phyloP scores from a whole-genome alignment of 2,888 invertebrate genomes.

The Stratiomys singularior region DNA sequence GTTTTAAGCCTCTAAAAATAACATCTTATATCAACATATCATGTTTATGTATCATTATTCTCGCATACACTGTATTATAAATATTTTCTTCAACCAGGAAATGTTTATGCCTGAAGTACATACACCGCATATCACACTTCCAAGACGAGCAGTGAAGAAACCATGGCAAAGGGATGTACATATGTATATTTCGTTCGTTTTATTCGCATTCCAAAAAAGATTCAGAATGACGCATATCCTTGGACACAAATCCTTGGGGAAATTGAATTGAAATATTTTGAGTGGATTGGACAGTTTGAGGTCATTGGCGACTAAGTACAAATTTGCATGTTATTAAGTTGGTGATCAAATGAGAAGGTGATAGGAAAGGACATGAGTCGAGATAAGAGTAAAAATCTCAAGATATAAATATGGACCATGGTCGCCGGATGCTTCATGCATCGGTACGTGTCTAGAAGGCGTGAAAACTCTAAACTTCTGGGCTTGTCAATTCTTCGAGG shows the following conservation, averaged over 20 bases:
- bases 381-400: not conserved
- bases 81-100: conserved; percentile 4
- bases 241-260: conserved; percentile 54
- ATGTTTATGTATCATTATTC: not conserved
- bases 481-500: no score
- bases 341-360: not conserved
- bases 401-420: no score
- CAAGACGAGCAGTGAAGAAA: not conserved
- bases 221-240: conserved; percentile 38
- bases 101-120: not conserved
- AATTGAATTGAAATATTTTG: conserved; percentile 55
- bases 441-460: no score
- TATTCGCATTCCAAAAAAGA: conserved; percentile 15
- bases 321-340: conserved; percentile 54
- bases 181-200: conserved; percentile 10
- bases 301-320: conserved; percentile 54
- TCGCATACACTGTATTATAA: not conserved
- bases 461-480: no score
- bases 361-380: conserved; percentile 1
- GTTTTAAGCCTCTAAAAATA: no score
- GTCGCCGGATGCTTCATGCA: no score
- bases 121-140: conserved; percentile 34
- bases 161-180: conserved; percentile 6
- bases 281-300: conserved; percentile 55
- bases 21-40: not conserved